phyloP scores from a whole-genome alignment of 2,888 invertebrate genomes.

The Harpagoxenus sublaevis region DNA sequence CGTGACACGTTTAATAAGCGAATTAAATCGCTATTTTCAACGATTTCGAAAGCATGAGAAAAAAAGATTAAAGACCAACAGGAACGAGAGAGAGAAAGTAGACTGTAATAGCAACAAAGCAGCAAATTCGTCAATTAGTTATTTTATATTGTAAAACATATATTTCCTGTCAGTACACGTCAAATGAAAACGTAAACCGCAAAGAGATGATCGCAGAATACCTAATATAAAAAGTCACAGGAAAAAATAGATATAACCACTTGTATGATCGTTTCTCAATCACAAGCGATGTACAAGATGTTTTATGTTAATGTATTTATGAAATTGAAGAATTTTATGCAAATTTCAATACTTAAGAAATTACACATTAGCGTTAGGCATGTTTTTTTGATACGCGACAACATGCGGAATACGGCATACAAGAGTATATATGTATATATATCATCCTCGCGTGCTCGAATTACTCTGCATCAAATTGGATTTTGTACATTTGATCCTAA shows the following conservation, averaged over 20 bases:
- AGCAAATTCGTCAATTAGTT: background rate
- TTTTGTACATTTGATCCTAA: background rate
- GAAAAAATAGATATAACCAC: background rate
- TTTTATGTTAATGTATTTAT: background rate
- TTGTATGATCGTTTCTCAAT: background rate
- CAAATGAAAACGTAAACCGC: background rate
- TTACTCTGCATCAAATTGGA: background rate
- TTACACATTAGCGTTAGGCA: background rate
- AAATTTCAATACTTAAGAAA: background rate
- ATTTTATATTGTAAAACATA: background rate
- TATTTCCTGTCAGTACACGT: background rate
- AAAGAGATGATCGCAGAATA: background rate
- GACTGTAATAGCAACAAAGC: background rate
- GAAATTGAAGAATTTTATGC: conserved; percentile 6
- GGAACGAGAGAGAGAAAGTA: background rate
- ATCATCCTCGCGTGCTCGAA: background rate
- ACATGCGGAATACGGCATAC: background rate
- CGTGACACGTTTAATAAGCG: conserved; percentile 6
- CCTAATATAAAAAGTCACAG: background rate
- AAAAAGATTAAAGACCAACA: background rate
- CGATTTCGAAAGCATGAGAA: background rate
- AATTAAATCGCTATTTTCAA: background rate
- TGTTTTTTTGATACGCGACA: background rate
- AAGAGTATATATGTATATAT: no score
- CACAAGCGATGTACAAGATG: background rate